Evolutionary conservation across 2,797 vertebrate genomes (phyloP).

Genomic region (Carduelis carduelis): DNA sequence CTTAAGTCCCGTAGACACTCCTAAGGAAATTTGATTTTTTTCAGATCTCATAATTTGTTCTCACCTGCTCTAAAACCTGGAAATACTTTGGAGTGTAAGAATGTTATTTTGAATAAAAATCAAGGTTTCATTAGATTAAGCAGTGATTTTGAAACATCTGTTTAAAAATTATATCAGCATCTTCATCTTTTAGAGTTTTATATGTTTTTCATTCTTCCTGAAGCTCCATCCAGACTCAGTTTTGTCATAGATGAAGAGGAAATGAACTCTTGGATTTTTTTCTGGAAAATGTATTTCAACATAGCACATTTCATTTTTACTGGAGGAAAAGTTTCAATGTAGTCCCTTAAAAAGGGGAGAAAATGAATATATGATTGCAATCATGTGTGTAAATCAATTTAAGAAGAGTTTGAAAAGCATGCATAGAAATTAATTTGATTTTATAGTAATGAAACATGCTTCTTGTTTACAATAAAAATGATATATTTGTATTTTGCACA

Average conservation of each 20-base stretch:
- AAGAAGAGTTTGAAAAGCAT: not conserved
- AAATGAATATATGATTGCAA: not conserved
- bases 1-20: not conserved
- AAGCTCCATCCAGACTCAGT: not conserved
- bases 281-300: not conserved
- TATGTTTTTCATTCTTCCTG: not conserved
- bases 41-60: not conserved
- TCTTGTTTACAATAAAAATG: not conserved
- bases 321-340: not conserved
- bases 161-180: not conserved
- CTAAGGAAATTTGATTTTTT: not conserved
- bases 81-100: not conserved
- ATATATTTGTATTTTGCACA: not conserved
- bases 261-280: not conserved
- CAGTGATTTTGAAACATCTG: not conserved
- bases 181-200: not conserved
- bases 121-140: not conserved
- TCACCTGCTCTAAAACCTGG: not conserved
- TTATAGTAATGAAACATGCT: not conserved
- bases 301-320: not conserved
- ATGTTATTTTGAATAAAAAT: not conserved
- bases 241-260: not conserved
- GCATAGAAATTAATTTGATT: not conserved
- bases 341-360: not conserved
- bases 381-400: not conserved